These are phyloP conservation scores for Entomobrya multifasciata DNA, from an alignment of 2,888 invertebrate species.

Conservation along the genomic window DNA sequence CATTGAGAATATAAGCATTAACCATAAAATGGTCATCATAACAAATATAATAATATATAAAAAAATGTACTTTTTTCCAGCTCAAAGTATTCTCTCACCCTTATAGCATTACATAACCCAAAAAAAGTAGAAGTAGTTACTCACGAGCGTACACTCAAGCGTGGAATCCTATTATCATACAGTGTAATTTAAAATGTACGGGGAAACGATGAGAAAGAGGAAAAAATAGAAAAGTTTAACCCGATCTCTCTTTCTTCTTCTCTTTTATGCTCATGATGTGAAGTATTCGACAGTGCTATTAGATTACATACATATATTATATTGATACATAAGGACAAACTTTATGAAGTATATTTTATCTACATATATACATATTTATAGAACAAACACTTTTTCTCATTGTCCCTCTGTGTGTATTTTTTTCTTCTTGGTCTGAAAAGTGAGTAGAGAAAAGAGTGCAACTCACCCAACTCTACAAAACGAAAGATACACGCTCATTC, in stretches of 20 bases:
- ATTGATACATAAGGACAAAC: not conserved
- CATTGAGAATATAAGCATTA: not conserved
- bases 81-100: not conserved
- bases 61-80: not conserved
- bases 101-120: not conserved
- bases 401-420: not conserved
- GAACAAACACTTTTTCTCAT: not conserved
- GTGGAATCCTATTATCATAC: conserved; percentile 72
- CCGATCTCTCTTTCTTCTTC: not conserved
- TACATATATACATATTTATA: not conserved
- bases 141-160: conserved; percentile 62
- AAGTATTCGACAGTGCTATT: conserved; percentile 13
- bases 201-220: not conserved
- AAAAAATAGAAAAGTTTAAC: conserved; percentile 45
- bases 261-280: conserved; percentile 1
- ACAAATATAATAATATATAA: not conserved
- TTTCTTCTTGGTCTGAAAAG: not conserved
- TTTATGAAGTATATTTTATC: not conserved
- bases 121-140: conserved; percentile 40
- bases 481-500: conserved; percentile 49
- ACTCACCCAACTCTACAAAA: conserved; percentile 12
- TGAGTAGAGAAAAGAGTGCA: not conserved
- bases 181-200: conserved; percentile 66
- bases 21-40: conserved; percentile 54
- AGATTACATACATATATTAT: not conserved